phyloP scores from a whole-genome alignment of 1,140 invertebrate genomes.

The Bradysia coprophila region DNA sequence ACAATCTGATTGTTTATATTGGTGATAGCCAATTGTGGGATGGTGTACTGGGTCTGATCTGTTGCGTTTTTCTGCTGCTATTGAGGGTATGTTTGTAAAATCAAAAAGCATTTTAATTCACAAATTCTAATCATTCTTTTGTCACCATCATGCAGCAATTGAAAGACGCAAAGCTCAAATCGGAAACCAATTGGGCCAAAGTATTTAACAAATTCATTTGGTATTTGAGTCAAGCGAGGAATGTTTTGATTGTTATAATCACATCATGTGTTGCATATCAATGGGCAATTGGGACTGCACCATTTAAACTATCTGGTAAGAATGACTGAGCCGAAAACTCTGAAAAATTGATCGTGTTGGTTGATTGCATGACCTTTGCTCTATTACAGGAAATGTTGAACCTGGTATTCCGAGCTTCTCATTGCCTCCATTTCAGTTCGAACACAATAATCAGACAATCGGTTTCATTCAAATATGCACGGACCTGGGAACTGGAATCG shows the following conservation, averaged over 20 bases:
- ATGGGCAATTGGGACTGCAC: constrained; percentile 23
- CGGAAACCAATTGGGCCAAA: constrained; percentile 23
- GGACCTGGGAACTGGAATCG: constrained; percentile 45
- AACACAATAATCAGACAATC: constrained; percentile 35
- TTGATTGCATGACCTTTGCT: too few species aligned
- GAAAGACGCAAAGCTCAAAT: constrained; percentile 30
- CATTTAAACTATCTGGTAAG: constrained; percentile 33
- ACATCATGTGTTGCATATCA: constrained; percentile 42
- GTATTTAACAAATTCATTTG: constrained; percentile 41
- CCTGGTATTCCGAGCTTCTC: constrained; percentile 41
- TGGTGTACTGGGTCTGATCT: constrained; percentile 43
- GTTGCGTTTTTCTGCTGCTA: constrained; percentile 45
- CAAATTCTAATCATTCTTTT: too few species aligned
- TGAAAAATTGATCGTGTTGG: too few species aligned
- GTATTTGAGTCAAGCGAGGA: constrained; percentile 59
- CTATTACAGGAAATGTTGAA: constrained; percentile 35
- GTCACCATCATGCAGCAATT: constrained; percentile 43
- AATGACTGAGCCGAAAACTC: constrained; percentile 1
- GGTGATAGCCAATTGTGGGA: constrained; percentile 43
- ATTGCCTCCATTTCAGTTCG: constrained; percentile 42
- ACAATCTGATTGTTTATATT: constrained; percentile 39
- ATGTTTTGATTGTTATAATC: constrained; percentile 57
- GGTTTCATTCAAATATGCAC: constrained; percentile 40
- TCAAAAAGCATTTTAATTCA: not conserved
- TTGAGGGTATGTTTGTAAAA: constrained; percentile 34